phyloP scores from a whole-genome alignment of 2,797 vertebrate genomes.

The Eidolon dupreanum region DNA sequence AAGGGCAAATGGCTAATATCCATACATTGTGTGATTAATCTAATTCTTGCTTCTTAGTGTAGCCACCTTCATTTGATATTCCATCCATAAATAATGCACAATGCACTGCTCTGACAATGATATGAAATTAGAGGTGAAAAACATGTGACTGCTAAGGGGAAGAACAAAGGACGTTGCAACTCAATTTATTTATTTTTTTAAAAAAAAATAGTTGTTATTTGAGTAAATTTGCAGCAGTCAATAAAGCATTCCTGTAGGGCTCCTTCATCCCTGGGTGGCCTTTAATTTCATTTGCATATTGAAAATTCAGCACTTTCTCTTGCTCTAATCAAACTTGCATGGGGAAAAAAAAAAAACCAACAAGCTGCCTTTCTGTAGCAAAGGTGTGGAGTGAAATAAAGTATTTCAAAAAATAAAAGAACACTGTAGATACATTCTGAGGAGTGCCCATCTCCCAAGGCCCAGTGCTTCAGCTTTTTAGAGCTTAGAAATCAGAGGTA shows the following conservation, averaged over 20 bases:
- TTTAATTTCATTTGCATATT: slow-evolving; percentile 80
- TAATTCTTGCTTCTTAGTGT: slow-evolving; percentile 53
- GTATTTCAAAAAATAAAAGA: not conserved
- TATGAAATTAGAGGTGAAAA: slow-evolving; percentile 68
- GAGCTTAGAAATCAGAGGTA: not conserved
- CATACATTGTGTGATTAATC: slow-evolving; percentile 56
- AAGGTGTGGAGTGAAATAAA: not conserved
- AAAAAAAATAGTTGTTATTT: slow-evolving; percentile 37
- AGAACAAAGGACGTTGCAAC: slow-evolving; percentile 55
- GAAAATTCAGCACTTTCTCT: slow-evolving; percentile 73
- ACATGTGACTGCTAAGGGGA: slow-evolving; percentile 46
- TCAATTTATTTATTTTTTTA: slow-evolving; percentile 63
- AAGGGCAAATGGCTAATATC: slow-evolving; percentile 38
- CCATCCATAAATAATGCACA: slow-evolving; percentile 66
- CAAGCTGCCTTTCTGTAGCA: not conserved
- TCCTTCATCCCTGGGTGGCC: slow-evolving; percentile 51
- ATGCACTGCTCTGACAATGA: not conserved
- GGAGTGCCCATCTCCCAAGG: no score
- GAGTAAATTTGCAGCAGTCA: slow-evolving; percentile 63
- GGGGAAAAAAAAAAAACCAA: not conserved
- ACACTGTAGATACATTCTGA: no score
- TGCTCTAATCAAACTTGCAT: slow-evolving; percentile 71
- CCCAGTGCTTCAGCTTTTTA: not conserved
- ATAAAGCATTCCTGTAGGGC: slow-evolving; percentile 70
- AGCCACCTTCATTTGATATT: slow-evolving; percentile 70